Evolutionary conservation across 2,888 invertebrate species (phyloP).

Genomic region (Mylabris sibirica): DNA sequence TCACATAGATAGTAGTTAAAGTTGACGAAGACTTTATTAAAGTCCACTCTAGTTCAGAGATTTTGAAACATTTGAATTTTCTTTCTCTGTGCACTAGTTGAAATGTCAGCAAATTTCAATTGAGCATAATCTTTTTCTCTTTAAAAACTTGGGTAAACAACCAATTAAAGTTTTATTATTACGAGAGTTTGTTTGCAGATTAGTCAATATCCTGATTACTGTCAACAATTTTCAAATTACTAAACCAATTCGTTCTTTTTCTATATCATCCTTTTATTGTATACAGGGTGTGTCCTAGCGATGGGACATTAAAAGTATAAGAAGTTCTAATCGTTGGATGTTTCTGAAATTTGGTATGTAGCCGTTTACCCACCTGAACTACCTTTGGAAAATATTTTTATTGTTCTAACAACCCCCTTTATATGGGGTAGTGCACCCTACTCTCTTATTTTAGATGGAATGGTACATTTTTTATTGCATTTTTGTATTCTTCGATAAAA

Average conservation of each 20-base stretch:
- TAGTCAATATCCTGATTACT: slow-evolving; percentile 21
- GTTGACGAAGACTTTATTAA: background rate
- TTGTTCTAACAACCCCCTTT: no score
- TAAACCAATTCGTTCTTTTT: background rate
- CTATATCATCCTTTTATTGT: background rate
- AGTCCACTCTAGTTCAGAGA: background rate
- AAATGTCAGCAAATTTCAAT: slow-evolving; percentile 30
- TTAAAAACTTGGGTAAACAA: slow-evolving; percentile 32
- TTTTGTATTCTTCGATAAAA: no score
- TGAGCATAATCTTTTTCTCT: slow-evolving; percentile 24
- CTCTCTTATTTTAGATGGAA: no score
- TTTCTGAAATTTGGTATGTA: no score
- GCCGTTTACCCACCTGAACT: no score
- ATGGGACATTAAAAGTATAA: no score
- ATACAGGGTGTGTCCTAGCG: no score
- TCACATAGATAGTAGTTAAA: background rate
- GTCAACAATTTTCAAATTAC: slow-evolving; percentile 26
- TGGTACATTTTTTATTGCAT: no score
- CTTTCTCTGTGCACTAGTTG: slow-evolving; percentile 18
- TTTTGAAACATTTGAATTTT: background rate
- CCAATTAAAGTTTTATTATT: slow-evolving; percentile 33
- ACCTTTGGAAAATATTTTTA: no score
- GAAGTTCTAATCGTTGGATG: no score
- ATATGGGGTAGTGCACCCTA: no score
- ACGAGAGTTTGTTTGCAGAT: slow-evolving; percentile 14